A percentile compares a stretch with the other conserved stretches of the same genome.
Conservation (phyloP, 1,140 invertebrate genomes). For the Pygmarrhopalites habei region DNA sequence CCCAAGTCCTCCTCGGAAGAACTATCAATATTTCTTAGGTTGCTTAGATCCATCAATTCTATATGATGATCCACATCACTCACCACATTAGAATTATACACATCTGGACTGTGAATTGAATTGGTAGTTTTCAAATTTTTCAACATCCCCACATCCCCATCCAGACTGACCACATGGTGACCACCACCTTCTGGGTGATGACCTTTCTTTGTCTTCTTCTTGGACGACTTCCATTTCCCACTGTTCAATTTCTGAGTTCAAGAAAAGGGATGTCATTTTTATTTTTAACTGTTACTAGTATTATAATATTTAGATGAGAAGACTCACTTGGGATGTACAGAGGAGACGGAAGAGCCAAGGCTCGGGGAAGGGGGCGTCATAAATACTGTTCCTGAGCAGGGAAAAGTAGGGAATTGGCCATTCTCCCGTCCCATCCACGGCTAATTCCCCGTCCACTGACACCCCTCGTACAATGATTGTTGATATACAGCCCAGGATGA, state of each 20-base stretch:
- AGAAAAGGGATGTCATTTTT: no score
- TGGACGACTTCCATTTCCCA: conserved; percentile 14
- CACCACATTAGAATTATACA: no score
- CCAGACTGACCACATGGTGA: background rate
- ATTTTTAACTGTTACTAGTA: no score
- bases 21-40: conserved; percentile 30
- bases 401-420: conserved; percentile 36
- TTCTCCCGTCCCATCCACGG: conserved; percentile 17
- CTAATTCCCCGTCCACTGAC: conserved; percentile 30
- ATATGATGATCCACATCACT: conserved; percentile 6
- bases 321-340: conserved; percentile 29
- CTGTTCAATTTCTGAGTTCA: no score
- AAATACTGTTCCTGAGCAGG: conserved; percentile 7
- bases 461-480: conserved; percentile 30
- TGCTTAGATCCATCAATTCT: conserved; percentile 1
- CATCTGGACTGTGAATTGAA: no score
- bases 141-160: background rate
- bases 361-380: conserved; percentile 28
- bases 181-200: no score
- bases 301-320: no score
- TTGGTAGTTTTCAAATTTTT: background rate
- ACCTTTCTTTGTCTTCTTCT: background rate
- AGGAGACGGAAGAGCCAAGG: conserved; percentile 31
- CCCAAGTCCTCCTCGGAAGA: conserved; percentile 34
- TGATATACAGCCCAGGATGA: conserved; percentile 29